phyloP scores from a whole-genome alignment of 1,140 invertebrate genomes.

The Caenorhabditis elegans region DNA sequence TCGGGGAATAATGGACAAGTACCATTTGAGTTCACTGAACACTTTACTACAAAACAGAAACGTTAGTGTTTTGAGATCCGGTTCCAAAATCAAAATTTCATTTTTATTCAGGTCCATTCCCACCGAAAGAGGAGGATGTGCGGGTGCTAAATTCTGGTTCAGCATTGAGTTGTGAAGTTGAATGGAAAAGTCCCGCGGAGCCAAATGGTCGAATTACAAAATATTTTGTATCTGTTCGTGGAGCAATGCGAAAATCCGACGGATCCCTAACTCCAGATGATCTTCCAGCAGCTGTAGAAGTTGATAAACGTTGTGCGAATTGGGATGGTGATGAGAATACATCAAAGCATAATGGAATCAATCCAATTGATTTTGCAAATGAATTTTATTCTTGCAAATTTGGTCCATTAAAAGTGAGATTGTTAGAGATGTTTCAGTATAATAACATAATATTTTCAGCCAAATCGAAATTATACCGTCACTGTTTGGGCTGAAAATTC shows the following conservation, averaged over 20 bases:
- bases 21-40: constrained; percentile 56
- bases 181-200: constrained; percentile 45
- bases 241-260: constrained; percentile 44
- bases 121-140: constrained; percentile 41
- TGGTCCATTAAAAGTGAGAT: constrained; percentile 60
- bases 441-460: constrained; percentile 51
- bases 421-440: not conserved
- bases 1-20: constrained; percentile 57
- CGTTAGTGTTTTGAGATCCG: constrained; percentile 38
- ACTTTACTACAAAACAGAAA: constrained; percentile 57
- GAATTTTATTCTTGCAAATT: constrained; percentile 64
- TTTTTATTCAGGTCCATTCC: constrained; percentile 46
- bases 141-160: constrained; percentile 49
- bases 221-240: constrained; percentile 48
- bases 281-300: constrained; percentile 39
- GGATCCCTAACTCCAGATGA: constrained; percentile 40
- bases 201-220: constrained; percentile 50
- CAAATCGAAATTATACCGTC: constrained; percentile 65
- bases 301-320: constrained; percentile 49
- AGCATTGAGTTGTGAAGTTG: constrained; percentile 46
- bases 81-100: not conserved
- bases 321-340: constrained; percentile 24
- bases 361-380: constrained; percentile 47
- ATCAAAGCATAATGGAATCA: constrained; percentile 26
- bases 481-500: constrained; percentile 65